These are phyloP conservation scores for Scaptomyza hsui DNA, from an alignment of 1,140 invertebrate species.

Conservation along the genomic window DNA sequence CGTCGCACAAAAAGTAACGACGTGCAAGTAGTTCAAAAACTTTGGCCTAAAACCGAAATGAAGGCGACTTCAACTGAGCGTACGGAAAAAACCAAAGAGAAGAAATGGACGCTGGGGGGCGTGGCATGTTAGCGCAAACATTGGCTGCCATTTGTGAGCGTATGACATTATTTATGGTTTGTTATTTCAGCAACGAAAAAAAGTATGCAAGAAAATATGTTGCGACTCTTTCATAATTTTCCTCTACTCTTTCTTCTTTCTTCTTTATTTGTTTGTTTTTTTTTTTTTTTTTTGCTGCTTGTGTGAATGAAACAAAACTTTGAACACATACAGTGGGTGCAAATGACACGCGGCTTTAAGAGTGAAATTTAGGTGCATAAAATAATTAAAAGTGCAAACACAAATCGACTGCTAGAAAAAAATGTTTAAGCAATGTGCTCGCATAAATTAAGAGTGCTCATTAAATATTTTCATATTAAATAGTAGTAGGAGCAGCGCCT, in stretches of 20 bases:
- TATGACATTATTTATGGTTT: slow-evolving; percentile 83
- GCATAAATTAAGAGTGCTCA: slow-evolving; percentile 74
- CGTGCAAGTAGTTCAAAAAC: slow-evolving; percentile 81
- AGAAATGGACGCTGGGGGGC: slow-evolving; percentile 51
- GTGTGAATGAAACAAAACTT: slow-evolving; percentile 53
- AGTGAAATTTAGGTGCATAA: slow-evolving; percentile 58
- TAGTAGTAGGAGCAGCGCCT: slow-evolving; percentile 52
- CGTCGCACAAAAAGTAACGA: slow-evolving; percentile 62
- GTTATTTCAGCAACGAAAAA: slow-evolving; percentile 68
- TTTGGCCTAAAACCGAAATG: slow-evolving; percentile 75
- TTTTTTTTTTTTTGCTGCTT: slow-evolving; percentile 4
- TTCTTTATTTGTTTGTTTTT: slow-evolving; percentile 8
- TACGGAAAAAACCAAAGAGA: slow-evolving; percentile 30
- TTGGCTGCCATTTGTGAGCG: slow-evolving; percentile 79
- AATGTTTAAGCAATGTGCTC: slow-evolving; percentile 11
- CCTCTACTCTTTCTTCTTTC: slow-evolving; percentile 8
- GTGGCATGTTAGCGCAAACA: slow-evolving; percentile 56
- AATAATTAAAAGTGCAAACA: slow-evolving; percentile 67
- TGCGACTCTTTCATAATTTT: slow-evolving; percentile 81
- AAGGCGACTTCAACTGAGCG: slow-evolving; percentile 38
- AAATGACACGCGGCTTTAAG: slow-evolving; percentile 57
- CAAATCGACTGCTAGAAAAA: slow-evolving; percentile 56
- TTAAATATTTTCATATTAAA: slow-evolving; percentile 69
- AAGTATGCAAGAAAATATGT: slow-evolving; percentile 80
- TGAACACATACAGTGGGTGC: slow-evolving; percentile 3